Evolutionary conservation across 1,140 invertebrate species (phyloP).

Genomic region (Dysdera silvatica): DNA sequence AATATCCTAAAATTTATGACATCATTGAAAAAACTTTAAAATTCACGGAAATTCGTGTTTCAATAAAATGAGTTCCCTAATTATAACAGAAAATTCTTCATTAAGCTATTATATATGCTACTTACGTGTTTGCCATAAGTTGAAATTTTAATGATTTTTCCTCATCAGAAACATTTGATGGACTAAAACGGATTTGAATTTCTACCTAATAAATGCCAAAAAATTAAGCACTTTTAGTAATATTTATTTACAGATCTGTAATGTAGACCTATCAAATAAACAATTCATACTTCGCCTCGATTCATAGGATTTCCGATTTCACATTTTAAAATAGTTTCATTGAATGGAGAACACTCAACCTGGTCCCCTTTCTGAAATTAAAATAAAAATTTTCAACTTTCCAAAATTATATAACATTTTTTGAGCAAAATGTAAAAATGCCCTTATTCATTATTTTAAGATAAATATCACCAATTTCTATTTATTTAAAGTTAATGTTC

Average conservation of each 20-base stretch:
- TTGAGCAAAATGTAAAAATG: no score
- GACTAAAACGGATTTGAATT: constrained; percentile 62
- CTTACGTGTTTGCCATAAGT: constrained; percentile 76
- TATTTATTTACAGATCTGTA: neutral
- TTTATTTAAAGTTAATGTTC: no score
- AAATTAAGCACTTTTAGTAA: neutral
- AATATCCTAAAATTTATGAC: no score
- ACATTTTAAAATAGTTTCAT: constrained; percentile 65
- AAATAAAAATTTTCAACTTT: constrained; percentile 30
- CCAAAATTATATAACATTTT: neutral
- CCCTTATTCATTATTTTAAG: no score
- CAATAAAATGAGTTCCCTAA: neutral
- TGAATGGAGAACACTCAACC: constrained; percentile 49
- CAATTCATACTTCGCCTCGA: constrained; percentile 34
- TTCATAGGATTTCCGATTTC: constrained; percentile 82
- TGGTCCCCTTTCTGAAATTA: constrained; percentile 29
- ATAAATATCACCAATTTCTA: no score
- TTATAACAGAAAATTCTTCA: neutral
- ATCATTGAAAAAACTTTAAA: no score
- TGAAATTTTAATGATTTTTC: constrained; percentile 60
- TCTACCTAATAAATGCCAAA: constrained; percentile 22
- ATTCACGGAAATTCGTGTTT: no score
- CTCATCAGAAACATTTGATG: constrained; percentile 59
- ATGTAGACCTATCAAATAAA: neutral
- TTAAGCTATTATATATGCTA: constrained; percentile 42